Base-by-base conservation (phyloP, 1,140 invertebrate genomes). In the Anoplolepis gracilipes region DNA sequence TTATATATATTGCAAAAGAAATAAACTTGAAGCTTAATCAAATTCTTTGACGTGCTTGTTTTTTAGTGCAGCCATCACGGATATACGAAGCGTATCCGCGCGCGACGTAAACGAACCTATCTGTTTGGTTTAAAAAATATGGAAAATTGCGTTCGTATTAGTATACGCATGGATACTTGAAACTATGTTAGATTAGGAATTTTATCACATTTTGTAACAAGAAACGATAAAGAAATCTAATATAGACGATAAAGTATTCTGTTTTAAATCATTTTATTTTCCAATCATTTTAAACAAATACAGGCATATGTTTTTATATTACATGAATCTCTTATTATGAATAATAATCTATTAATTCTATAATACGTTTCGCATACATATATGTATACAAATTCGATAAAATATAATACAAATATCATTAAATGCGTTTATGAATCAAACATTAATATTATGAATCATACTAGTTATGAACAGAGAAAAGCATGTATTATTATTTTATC, bases 1-100 rank as follows among this genome's bases (percentile, higher is more conserved):
- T 79, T 22, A 79, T 69, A 28, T 69, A 69, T 57, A 69, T 69
- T 69, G 62, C 16, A 57, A 30, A 36, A 79, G 22, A 79, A 69
- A 25, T 69, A 25, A 65, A 79, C 22, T 42, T 28, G 62, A 13
- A 55, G 22, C 22, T 79, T 79, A 69, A 79, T 79, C 62, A 49
- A 79, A 79, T 69, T 33, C 33, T 79, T 39, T 79, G 76, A 67
- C 13, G 28, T 59, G 22, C 28, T 78, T 65, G 5, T 6, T 59
- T 77, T 64, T 4, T 28, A 46, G 64, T 33, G 42, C 76, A 36
- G 30, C 53, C n/a, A 11, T 39, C 16, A 65, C n/a, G 39, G 1
- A 1, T 53, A 53, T 8, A 3, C 30, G n/a, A n/a, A n/a, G n/a
- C n/a, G n/a, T n/a, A n/a, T n/a, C n/a, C n/a, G n/a, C n/a, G n/a